These are phyloP conservation scores for Druceiella hillmani DNA, from an alignment of 2,888 invertebrate species.

Conservation along the genomic window DNA sequence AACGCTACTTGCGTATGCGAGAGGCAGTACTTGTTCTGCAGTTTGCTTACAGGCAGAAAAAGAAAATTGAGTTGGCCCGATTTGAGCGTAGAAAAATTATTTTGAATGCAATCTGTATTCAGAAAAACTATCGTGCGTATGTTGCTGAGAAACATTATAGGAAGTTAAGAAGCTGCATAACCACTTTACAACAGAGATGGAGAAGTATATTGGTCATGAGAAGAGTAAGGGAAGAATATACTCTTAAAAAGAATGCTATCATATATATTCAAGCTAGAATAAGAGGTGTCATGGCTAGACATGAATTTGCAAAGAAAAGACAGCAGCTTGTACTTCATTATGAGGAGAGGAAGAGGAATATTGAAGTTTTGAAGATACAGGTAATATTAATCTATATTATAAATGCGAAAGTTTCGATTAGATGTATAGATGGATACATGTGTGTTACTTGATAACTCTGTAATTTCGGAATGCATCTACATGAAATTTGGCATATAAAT, in stretches of 20 bases:
- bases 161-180: conserved; percentile 22
- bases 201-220: conserved; percentile 34
- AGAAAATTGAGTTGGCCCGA: conserved; percentile 22
- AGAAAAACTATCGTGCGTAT: conserved; percentile 26
- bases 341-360: conserved; percentile 36
- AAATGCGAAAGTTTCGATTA: no score
- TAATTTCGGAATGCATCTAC: no score
- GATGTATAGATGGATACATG: no score
- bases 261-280: conserved; percentile 39
- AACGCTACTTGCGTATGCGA: conserved; percentile 30
- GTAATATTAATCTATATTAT: no score
- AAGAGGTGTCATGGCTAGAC: conserved; percentile 47
- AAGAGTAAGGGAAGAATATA: conserved; percentile 28
- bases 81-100: not conserved
- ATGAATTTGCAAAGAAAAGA: conserved; percentile 39
- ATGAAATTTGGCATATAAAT: no score
- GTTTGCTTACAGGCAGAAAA: conserved; percentile 35
- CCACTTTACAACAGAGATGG: conserved; percentile 33
- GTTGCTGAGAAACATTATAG: conserved; percentile 17
- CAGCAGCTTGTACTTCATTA: conserved; percentile 38
- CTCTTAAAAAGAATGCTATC: no score
- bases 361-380: conserved; percentile 62
- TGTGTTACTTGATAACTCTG: no score
- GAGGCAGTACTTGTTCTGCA: conserved; percentile 35
- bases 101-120: conserved; percentile 24